phyloP scores from a whole-genome alignment of 2,797 vertebrate genomes.

The Picus viridis region DNA sequence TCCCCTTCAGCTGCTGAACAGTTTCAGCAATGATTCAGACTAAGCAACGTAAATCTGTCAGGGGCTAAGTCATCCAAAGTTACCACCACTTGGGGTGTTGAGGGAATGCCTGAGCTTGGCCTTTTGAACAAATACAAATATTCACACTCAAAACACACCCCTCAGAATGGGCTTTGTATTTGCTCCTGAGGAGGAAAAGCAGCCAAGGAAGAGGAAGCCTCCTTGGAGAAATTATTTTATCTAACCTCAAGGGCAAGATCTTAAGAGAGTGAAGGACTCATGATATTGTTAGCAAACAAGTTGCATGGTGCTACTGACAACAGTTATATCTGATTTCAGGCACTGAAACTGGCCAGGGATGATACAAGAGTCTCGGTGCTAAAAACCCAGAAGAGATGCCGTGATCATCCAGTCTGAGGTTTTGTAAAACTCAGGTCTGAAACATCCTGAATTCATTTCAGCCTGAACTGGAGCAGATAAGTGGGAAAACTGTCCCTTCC shows the following conservation, averaged over 20 bases:
- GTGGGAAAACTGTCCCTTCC: neutral
- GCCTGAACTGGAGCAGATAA: neutral
- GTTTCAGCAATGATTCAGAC: neutral
- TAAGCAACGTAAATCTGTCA: neutral
- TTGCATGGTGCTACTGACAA: neutral
- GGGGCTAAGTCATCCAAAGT: neutral
- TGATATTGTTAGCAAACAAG: conserved; percentile 11
- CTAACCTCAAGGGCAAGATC: conserved; percentile 37
- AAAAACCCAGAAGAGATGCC: neutral
- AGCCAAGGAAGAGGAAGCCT: neutral
- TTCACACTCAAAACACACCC: neutral
- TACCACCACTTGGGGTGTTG: neutral
- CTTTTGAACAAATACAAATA: neutral
- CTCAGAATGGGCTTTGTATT: neutral
- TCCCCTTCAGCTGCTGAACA: neutral
- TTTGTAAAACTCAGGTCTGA: neutral
- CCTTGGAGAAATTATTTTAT: conserved; percentile 9
- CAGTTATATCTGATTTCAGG: neutral
- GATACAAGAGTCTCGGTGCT: neutral
- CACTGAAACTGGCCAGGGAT: neutral
- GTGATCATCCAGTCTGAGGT: neutral
- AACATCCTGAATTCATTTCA: neutral
- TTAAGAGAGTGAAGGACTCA: neutral
- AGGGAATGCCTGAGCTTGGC: neutral
- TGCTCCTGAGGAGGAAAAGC: neutral